Evolutionary conservation across 2,113 vertebrate species (phyloP).

Genomic region (Platanista minor): DNA sequence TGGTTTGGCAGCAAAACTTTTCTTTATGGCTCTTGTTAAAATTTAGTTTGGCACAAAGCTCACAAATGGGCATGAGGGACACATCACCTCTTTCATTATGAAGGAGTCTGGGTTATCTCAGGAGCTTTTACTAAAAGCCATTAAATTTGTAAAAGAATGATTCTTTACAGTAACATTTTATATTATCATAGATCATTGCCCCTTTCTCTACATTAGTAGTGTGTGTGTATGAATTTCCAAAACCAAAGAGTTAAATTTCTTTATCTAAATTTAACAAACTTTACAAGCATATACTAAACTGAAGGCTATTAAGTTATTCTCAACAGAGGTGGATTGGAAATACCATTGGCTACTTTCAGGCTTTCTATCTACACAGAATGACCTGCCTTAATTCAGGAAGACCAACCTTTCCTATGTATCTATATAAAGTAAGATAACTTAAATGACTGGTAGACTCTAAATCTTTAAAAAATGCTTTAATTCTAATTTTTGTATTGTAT

Average conservation of each 20-base stretch:
- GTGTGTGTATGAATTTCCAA: background rate
- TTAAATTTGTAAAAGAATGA: background rate
- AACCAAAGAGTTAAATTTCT: background rate
- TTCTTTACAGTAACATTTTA: background rate
- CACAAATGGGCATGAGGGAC: background rate
- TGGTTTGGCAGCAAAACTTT: conserved; percentile 24
- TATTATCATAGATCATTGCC: background rate
- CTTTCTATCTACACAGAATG: background rate
- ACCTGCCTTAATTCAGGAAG: background rate
- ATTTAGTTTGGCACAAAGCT: conserved; percentile 3
- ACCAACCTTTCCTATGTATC: background rate
- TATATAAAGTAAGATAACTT: background rate
- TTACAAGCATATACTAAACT: background rate
- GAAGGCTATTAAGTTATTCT: background rate
- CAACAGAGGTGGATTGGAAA: background rate
- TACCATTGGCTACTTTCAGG: background rate
- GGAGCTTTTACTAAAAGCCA: background rate
- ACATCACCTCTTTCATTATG: background rate
- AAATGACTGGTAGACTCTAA: background rate
- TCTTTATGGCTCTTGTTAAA: conserved; percentile 14
- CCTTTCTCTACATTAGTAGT: background rate
- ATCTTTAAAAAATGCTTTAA: background rate
- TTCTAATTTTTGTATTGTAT: background rate
- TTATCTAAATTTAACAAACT: background rate
- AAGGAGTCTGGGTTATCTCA: background rate